Base-by-base conservation (phyloP, 2,888 invertebrate genomes). In the Heterodera filipjevi region DNA sequence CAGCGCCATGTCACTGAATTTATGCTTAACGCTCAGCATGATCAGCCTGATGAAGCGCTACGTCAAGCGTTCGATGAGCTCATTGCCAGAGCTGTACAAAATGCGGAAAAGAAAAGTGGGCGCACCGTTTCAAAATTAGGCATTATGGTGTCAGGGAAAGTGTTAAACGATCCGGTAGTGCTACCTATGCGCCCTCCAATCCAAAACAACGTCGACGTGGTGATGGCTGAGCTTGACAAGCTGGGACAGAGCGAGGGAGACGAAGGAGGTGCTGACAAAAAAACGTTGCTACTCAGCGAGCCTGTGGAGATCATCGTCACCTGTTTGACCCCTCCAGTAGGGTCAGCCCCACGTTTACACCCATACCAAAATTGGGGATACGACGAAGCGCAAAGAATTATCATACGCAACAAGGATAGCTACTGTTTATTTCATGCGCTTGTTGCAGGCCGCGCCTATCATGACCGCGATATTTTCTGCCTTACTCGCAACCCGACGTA, bases 231-330 rank as follows among this genome's bases (percentile, higher is more conserved):
- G 33, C 68, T 68, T 6, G 68, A 32, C 32, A 32, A 30, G 33
- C 8, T 68, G 68, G 32, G n/a, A 3, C 30, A 68, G 35, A 68
- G 30, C 22, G 32, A 27, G 12, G 68, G 19, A 3, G 22, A 68
- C 19, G 68, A 32, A 35, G 35, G 33, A 30, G 68, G 68, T 16
- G n/a, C 19, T 30, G 14, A 32, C 68, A 68, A 68, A 27, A 22
- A 27, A 33, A 32, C 68, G 22, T 68, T 68, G 33, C 32, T 68
- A 19, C 68, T 68, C 3, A 30, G 19, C 19, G 68, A 68, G 32
- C 35, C 68, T 33, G 68, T 68, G 32, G 32, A 68, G 27, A 68
- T 68, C 35, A 22, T 68, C 33, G 35, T 68, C 68, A 68, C 68
- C 0, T 68, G 68, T 16, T 3, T 68, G 12, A 66, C 66, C 12